A percentile compares a stretch with the other conserved stretches of the same genome.
Conservation (phyloP, 2,888 invertebrate genomes). For the Caenorhabditis sp. region DNA sequence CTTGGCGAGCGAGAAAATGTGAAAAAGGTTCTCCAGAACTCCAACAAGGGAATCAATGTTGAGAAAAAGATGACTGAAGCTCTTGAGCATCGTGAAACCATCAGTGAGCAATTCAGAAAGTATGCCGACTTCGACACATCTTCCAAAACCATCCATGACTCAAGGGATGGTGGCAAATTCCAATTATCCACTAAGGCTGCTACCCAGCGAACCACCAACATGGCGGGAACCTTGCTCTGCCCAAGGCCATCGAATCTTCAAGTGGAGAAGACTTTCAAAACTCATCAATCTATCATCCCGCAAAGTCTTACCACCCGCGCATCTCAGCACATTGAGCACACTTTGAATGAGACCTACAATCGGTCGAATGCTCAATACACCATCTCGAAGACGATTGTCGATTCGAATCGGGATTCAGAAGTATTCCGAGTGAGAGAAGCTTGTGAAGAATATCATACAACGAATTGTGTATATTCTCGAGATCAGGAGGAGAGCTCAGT, state of each 20-base stretch:
- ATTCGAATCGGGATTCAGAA: slow-evolving; percentile 39
- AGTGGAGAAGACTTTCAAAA: slow-evolving; percentile 40
- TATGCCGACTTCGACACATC: slow-evolving; percentile 25
- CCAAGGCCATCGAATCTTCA: slow-evolving; percentile 43
- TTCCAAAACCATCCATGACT: slow-evolving; percentile 16
- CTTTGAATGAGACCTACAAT: slow-evolving; percentile 33
- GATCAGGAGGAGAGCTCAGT: slow-evolving; percentile 34
- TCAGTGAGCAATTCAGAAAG: slow-evolving; percentile 35
- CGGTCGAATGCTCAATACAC: slow-evolving; percentile 21
- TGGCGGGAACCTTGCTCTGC: slow-evolving; percentile 33
- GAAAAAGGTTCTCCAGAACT: slow-evolving; percentile 26
- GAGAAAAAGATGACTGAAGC: slow-evolving; percentile 38
- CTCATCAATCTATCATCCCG: slow-evolving; percentile 40
- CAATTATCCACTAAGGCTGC: slow-evolving; percentile 42
- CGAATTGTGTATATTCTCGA: slow-evolving; percentile 56
- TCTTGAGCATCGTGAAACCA: slow-evolving; percentile 29
- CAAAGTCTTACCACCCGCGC: slow-evolving; percentile 27
- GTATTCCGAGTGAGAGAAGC: slow-evolving; percentile 44
- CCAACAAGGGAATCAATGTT: slow-evolving; percentile 48
- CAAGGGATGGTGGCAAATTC: slow-evolving; percentile 40
- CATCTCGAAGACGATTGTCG: slow-evolving; percentile 27
- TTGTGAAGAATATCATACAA: slow-evolving; percentile 53
- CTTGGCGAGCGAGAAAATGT: slow-evolving; percentile 37
- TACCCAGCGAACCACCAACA: slow-evolving; percentile 24
- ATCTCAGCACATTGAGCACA: slow-evolving; percentile 18